phyloP scores from a whole-genome alignment of 37 sponge, comb jelly and placozoan species.

The Geodia barretti region DNA sequence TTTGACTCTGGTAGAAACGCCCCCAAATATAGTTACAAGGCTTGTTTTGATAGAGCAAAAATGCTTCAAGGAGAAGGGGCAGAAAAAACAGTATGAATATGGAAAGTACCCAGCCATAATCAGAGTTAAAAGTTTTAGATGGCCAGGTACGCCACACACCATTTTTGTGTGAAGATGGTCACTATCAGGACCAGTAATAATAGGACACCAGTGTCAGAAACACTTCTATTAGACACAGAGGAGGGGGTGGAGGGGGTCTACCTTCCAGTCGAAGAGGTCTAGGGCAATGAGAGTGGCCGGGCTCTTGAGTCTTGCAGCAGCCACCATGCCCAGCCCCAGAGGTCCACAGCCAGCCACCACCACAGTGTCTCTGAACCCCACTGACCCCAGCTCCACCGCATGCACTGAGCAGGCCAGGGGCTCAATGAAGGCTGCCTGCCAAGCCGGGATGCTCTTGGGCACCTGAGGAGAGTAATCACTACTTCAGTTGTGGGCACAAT shows the following conservation, averaged over 20 bases:
- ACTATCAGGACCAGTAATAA: too few relatives aligned
- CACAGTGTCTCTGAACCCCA: conserved; percentile 63
- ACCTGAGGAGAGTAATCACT: conserved; percentile 32
- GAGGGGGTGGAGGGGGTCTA: neutral
- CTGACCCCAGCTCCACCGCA: conserved; percentile 62
- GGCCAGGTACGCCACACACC: too few relatives aligned
- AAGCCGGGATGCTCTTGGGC: conserved; percentile 61
- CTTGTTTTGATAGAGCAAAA: too few relatives aligned
- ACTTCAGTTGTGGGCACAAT: neutral
- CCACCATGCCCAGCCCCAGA: conserved; percentile 77
- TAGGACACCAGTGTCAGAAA: too few relatives aligned
- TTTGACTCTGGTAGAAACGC: too few relatives aligned
- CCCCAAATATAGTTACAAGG: too few relatives aligned
- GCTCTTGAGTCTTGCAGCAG: conserved; percentile 68
- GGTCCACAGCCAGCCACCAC: conserved; percentile 80
- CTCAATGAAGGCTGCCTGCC: conserved; percentile 74
- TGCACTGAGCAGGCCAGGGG: conserved; percentile 72
- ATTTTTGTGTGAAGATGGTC: too few relatives aligned
- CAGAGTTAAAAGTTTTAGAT: too few relatives aligned
- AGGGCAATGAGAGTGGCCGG: conserved; percentile 60
- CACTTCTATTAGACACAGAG: too few relatives aligned
- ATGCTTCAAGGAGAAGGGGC: too few relatives aligned
- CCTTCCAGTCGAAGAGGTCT: conserved; percentile 83
- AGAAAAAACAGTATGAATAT: too few relatives aligned
- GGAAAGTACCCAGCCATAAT: too few relatives aligned